Evolutionary conservation across 2,888 invertebrate genomes (phyloP).

Genomic region (Drosophila testacea): DNA sequence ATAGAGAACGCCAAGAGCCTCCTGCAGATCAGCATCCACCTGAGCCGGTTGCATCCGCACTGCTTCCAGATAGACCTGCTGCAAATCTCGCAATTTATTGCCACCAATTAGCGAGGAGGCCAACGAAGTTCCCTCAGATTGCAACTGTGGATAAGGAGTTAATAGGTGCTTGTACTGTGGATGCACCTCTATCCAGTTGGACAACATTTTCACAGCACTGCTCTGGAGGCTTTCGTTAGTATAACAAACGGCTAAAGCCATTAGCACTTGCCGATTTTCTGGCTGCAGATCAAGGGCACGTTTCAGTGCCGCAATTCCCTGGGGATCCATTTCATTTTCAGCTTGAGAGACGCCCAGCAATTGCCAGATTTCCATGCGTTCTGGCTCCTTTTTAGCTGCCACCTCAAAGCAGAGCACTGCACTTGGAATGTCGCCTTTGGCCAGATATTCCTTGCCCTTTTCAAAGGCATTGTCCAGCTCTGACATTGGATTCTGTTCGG

Average conservation of each 20-base stretch:
- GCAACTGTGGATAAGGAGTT: constrained; percentile 51
- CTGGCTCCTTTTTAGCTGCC: constrained; percentile 93
- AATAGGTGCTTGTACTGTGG: constrained; percentile 92
- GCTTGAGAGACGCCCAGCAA: constrained; percentile 96
- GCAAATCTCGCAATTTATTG: constrained; percentile 87
- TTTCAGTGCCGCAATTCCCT: constrained; percentile 96
- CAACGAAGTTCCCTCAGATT: constrained; percentile 71
- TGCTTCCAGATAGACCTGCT: constrained; percentile 91
- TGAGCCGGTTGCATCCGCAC: constrained; percentile 90
- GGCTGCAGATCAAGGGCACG: constrained; percentile 93
- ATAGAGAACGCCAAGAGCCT: constrained; percentile 97
- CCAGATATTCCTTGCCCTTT: constrained; percentile 93
- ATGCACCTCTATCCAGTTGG: constrained; percentile 92
- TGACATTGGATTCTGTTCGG: constrained; percentile 93
- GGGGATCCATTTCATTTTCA: constrained; percentile 98
- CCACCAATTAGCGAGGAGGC: constrained; percentile 86
- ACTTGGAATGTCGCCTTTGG: constrained; percentile 95
- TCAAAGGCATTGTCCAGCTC: constrained; percentile 92
- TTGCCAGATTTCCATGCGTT: constrained; percentile 94
- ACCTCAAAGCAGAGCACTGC: constrained; percentile 99
- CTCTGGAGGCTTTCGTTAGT: constrained; percentile 98
- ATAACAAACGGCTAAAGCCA: constrained; percentile 96
- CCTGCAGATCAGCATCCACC: constrained; percentile 96
- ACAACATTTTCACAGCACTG: constrained; percentile 93
- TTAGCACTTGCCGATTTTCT: constrained; percentile 92